These are phyloP conservation scores for Chironomus tepperi DNA, from an alignment of 1,140 invertebrate genomes.

Conservation along the genomic window DNA sequence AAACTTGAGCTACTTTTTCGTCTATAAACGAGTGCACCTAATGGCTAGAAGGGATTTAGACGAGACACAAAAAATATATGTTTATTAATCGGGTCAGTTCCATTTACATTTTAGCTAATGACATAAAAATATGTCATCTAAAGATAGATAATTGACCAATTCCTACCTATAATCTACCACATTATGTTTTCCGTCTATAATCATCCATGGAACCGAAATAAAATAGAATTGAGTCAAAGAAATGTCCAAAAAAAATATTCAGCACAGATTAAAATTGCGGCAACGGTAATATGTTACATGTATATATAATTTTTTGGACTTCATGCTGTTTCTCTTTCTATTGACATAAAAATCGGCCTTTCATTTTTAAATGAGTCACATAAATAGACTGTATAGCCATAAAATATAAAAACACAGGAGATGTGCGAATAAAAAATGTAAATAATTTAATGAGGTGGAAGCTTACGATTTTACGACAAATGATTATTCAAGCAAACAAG, in stretches of 20 bases:
- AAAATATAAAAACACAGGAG: not conserved
- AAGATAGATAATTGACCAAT: not conserved
- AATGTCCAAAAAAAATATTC: not conserved
- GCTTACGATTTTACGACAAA: too few relatives aligned
- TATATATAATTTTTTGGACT: not conserved
- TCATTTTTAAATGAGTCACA: not conserved
- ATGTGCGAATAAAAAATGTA: too few relatives aligned
- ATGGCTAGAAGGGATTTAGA: not conserved
- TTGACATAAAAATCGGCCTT: not conserved
- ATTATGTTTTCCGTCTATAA: not conserved
- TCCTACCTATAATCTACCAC: not conserved
- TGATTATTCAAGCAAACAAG: too few relatives aligned
- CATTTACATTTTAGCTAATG: not conserved
- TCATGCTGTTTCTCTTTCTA: not conserved
- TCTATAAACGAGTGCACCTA: not conserved
- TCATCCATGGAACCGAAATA: not conserved
- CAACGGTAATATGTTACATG: slow-evolving; percentile 6
- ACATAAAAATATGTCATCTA: slow-evolving; percentile 10
- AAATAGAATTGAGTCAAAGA: not conserved
- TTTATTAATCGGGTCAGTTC: not conserved
- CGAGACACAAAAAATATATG: not conserved
- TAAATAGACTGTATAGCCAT: not conserved
- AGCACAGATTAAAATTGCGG: not conserved
- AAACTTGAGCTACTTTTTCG: not conserved
- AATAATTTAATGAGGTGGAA: too few relatives aligned